Conservation (phyloP, 53 echinoderm and acorn worm genomes). For the Zoroaster sp. region DNA sequence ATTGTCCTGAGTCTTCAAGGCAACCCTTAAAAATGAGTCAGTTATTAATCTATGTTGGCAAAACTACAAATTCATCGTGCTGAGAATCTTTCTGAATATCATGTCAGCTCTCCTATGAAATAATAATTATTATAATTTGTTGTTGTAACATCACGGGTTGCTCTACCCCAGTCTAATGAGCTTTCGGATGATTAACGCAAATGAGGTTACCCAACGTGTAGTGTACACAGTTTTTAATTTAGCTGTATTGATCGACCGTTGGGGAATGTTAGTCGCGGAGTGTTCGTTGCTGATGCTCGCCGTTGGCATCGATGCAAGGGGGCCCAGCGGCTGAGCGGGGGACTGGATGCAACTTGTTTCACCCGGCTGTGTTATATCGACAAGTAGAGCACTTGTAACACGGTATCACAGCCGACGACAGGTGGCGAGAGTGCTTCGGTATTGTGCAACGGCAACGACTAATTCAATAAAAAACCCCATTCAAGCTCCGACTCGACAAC, state of each 20-base stretch:
- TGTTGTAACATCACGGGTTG: too few species aligned
- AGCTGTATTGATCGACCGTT: conserved; percentile 17
- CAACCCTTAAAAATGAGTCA: not conserved
- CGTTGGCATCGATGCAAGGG: not conserved
- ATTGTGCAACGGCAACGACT: conserved; percentile 11
- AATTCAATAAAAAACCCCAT: conserved; percentile 38
- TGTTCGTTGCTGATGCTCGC: not conserved
- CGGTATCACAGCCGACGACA: conserved; percentile 20
- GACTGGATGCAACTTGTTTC: conserved; percentile 10
- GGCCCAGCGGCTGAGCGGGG: not conserved
- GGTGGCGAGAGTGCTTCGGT: conserved; percentile 24
- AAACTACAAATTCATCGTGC: not conserved
- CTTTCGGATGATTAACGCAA: conserved; percentile 22
- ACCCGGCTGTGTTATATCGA: conserved; percentile 18
- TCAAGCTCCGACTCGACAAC: conserved; percentile 33
- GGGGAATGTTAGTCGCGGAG: not conserved
- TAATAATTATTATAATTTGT: too few species aligned
- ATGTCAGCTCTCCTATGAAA: too few species aligned
- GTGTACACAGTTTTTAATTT: conserved; percentile 11
- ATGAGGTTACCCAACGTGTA: not conserved
- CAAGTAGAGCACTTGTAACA: conserved; percentile 56
- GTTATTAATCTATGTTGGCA: too few species aligned
- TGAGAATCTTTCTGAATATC: too few species aligned
- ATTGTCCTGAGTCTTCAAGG: not conserved
- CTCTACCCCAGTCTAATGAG: not conserved